Conservation (phyloP, 2,888 invertebrate genomes). For the Diarsia dahlii region DNA sequence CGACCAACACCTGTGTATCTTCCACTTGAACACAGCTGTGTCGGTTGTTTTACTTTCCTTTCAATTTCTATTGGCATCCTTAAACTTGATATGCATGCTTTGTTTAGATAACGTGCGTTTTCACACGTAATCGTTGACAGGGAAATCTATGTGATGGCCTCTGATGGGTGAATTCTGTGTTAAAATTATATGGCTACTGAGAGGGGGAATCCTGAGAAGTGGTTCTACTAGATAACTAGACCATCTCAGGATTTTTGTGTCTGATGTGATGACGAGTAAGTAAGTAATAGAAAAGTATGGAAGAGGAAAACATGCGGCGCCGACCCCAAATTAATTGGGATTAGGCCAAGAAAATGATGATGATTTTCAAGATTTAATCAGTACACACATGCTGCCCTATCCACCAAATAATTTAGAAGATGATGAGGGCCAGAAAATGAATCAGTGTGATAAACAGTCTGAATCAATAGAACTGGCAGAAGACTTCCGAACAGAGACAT, state of each 20-base stretch:
- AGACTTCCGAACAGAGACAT: not conserved
- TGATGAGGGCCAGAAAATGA: not conserved
- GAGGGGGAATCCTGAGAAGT: not conserved
- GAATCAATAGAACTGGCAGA: not conserved
- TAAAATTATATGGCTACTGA: not conserved
- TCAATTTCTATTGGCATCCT: slow-evolving; percentile 25
- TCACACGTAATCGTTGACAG: slow-evolving; percentile 5
- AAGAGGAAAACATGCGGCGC: too few relatives aligned
- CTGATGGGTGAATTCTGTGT: not conserved
- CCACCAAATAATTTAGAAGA: not conserved
- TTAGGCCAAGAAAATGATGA: too few relatives aligned
- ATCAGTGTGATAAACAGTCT: not conserved
- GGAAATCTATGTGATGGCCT: not conserved
- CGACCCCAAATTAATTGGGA: too few relatives aligned
- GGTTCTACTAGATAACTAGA: not conserved
- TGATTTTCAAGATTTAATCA: not conserved
- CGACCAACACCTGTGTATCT: slow-evolving; percentile 4
- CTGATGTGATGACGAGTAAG: too few relatives aligned
- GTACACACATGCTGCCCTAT: not conserved
- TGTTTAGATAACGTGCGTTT: slow-evolving; percentile 17
- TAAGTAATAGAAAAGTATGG: too few relatives aligned
- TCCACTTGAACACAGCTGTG: not conserved
- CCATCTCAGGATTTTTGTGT: not conserved
- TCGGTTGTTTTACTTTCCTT: slow-evolving; percentile 13
- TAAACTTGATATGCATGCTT: slow-evolving; percentile 1